These are phyloP conservation scores for Parascotia fuliginaria DNA, from an alignment of 2,888 invertebrate species.

Conservation along the genomic window DNA sequence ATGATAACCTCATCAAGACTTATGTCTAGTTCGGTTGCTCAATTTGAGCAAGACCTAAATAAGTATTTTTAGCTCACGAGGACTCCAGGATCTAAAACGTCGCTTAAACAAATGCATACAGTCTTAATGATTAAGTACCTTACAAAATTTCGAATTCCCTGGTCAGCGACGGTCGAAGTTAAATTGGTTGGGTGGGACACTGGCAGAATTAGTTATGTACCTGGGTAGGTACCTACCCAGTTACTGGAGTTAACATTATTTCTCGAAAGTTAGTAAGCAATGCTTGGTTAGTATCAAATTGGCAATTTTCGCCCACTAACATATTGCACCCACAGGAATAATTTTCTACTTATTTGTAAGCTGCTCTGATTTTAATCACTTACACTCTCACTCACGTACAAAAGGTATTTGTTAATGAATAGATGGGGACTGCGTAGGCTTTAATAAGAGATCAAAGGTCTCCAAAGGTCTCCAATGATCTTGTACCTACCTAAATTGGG, in stretches of 20 bases:
- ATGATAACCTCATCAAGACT: too few relatives aligned
- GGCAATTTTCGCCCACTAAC: conserved; percentile 33
- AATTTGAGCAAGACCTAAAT: too few relatives aligned
- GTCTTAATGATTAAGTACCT: conserved; percentile 43
- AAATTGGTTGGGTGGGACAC: conserved; percentile 62
- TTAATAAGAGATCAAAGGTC: neutral
- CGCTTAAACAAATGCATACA: conserved; percentile 14
- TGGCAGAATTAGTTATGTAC: conserved; percentile 57
- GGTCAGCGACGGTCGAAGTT: conserved; percentile 60
- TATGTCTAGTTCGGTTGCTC: too few relatives aligned
- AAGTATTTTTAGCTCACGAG: too few relatives aligned
- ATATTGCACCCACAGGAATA: conserved; percentile 25
- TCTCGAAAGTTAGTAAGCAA: conserved; percentile 26
- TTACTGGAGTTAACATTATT: conserved; percentile 40
- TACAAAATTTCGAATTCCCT: conserved; percentile 42
- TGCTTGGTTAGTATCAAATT: conserved; percentile 34
- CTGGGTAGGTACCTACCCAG: conserved; percentile 38
- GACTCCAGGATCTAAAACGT: conserved; percentile 5
- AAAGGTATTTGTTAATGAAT: conserved; percentile 5
- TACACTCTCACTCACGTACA: conserved; percentile 1
- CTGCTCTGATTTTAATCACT: conserved; percentile 21
- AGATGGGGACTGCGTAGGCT: conserved; percentile 5
- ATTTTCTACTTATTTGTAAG: conserved; percentile 25
- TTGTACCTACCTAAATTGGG: neutral
- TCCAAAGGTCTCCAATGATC: neutral